Evolutionary conservation across 2,113 vertebrate species (phyloP), one percentile per base, ranked within the genome.

Genomic region (Rynchops niger): DNA sequence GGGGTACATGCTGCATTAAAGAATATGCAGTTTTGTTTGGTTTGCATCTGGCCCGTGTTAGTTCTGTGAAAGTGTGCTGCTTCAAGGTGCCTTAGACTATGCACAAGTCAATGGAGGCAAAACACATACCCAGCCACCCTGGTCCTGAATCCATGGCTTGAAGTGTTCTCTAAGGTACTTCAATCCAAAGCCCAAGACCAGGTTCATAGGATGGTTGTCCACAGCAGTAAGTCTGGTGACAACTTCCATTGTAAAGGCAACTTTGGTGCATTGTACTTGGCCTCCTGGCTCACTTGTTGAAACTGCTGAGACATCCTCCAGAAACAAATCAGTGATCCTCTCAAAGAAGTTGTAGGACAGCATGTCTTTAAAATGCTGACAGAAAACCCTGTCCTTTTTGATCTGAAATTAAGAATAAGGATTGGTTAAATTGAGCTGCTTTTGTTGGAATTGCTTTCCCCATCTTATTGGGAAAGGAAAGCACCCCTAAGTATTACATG

Each of bases 71-170:
- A 58, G 43, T 6, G 56, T 52, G 20, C 29, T 73, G 50, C 27
- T 59, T 26, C 23, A 12, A 38, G 34, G 30, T 49, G 53, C 49
- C 34, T 21, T 30, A 63, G 59, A 27, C 26, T 72, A 9, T 4
- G 20, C n/a, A 19, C 9, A 27, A 63, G 43, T 38, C 63, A 38
- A 49, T n/a, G 23, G 42, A 83, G 47, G 25, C 21, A 84, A 52
- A 43, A 36, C 3, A 18, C 99, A 76, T 97, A 99, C 99, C 94
- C 98, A 99, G 96, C 98, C 99, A 1, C 98, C 98, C 2, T 98
- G 98, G 78, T 97, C 78, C 82, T 96, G 91, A 30, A 97, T 95
- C 99, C 99, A 99, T 6, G 96, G n/a, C 1, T 96, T 98, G 80
- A 98, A 99, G 59, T 98, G 80, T 9, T 98, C 96, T 79, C 97